Evolutionary conservation across 2,888 invertebrate species (phyloP).

Genomic region (Metallyticus violacea): DNA sequence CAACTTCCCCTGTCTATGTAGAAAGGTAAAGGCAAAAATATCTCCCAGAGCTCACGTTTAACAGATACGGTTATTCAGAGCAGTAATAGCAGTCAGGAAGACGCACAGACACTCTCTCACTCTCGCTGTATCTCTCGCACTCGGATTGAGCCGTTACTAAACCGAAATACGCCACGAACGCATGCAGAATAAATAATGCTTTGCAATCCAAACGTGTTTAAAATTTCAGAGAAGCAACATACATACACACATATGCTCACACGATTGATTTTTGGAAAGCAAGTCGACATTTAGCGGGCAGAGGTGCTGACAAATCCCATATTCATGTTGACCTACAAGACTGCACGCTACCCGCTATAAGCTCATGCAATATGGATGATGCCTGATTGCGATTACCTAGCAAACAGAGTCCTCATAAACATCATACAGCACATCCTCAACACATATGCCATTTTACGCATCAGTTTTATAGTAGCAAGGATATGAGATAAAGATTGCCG

Average conservation of each 20-base stretch:
- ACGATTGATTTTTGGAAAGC: not conserved
- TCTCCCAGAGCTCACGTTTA: not conserved
- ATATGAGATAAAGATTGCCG: too few relatives aligned
- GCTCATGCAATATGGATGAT: not conserved
- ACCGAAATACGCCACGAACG: not conserved
- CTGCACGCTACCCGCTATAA: not conserved
- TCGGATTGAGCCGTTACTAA: not conserved
- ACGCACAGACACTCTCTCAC: not conserved
- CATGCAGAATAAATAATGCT: not conserved
- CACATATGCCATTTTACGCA: not conserved
- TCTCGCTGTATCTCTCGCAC: not conserved
- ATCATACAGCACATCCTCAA: not conserved
- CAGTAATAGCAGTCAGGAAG: not conserved
- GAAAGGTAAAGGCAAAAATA: not conserved
- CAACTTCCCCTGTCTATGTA: not conserved
- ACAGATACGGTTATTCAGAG: not conserved
- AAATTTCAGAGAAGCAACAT: not conserved
- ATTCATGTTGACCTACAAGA: not conserved
- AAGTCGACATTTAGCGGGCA: not conserved
- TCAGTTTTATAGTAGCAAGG: too few relatives aligned
- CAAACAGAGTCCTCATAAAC: not conserved
- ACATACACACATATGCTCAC: not conserved
- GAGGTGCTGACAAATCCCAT: not conserved
- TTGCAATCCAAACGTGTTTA: not conserved
- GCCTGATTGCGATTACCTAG: not conserved